Evolutionary conservation across 2,113 vertebrate species (phyloP).

Genomic region (Pseudopodoces humilis): DNA sequence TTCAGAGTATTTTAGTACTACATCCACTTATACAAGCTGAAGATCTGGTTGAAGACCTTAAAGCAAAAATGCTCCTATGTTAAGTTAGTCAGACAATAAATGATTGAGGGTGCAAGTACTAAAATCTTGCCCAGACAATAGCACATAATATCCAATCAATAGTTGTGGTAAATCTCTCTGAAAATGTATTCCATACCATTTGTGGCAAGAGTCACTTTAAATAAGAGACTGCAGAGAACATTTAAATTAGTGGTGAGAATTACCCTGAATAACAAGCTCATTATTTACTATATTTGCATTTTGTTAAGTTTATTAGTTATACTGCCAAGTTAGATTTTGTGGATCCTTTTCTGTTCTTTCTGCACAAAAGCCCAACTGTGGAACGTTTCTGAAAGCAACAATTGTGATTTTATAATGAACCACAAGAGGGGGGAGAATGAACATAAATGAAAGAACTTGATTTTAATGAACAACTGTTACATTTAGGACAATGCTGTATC

Average conservation of each 20-base stretch:
- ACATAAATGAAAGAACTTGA: slow-evolving; percentile 65
- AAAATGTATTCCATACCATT: background rate
- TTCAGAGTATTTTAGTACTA: background rate
- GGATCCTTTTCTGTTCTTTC: background rate
- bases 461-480: slow-evolving; percentile 24
- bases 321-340: background rate
- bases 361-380: background rate
- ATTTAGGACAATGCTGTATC: background rate
- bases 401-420: slow-evolving; percentile 74
- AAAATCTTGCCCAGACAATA: background rate
- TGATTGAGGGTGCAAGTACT: background rate
- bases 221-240: background rate
- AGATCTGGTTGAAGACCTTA: background rate
- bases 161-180: background rate
- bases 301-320: background rate
- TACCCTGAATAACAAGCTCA: background rate
- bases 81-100: background rate
- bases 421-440: slow-evolving; percentile 80
- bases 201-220: slow-evolving; percentile 1
- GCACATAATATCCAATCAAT: background rate
- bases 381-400: slow-evolving; percentile 29
- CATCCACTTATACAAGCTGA: background rate
- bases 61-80: background rate
- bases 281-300: slow-evolving; percentile 41
- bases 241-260: background rate